A percentile compares a stretch with the other conserved stretches of the same genome.
These are phyloP conservation scores for Labeo calbasu DNA, from an alignment of 2,797 vertebrate genomes.

Conservation along the genomic window DNA sequence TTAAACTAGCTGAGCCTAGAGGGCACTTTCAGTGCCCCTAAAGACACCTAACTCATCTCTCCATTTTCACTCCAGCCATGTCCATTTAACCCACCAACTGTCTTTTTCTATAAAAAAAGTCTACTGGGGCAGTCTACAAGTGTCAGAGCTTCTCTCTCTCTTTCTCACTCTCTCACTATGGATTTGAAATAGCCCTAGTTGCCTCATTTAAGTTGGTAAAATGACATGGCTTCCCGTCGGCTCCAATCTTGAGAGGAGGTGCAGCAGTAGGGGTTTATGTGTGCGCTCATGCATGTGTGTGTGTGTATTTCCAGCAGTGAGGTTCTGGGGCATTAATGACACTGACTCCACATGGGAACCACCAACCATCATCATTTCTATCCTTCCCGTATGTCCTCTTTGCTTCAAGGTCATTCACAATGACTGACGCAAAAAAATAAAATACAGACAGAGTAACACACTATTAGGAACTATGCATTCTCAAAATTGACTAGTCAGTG, in stretches of 20 bases:
- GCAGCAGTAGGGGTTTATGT: slow-evolving; percentile 17
- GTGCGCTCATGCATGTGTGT: slow-evolving; percentile 16
- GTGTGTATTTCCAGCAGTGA: slow-evolving; percentile 51
- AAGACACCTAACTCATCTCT: slow-evolving; percentile 54
- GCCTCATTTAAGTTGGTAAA: slow-evolving; percentile 58
- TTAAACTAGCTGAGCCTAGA: slow-evolving; percentile 47
- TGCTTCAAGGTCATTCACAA: slow-evolving; percentile 63
- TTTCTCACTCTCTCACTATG: slow-evolving; percentile 5
- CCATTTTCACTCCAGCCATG: slow-evolving; percentile 62
- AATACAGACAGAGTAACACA: neutral
- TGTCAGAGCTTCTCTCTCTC: slow-evolving; percentile 30
- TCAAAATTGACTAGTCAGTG: neutral
- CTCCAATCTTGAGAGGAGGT: slow-evolving; percentile 54
- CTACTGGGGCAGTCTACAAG: slow-evolving; percentile 40
- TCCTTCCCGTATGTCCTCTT: slow-evolving; percentile 62
- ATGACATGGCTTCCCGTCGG: slow-evolving; percentile 54
- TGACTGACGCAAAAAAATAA: slow-evolving; percentile 44
- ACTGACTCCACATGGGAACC: slow-evolving; percentile 59
- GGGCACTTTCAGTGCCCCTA: slow-evolving; percentile 27
- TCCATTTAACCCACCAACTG: slow-evolving; percentile 64
- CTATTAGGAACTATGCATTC: neutral
- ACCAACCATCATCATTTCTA: slow-evolving; percentile 58
- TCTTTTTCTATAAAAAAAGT: slow-evolving; percentile 59
- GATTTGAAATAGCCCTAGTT: slow-evolving; percentile 57
- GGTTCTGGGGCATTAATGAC: slow-evolving; percentile 60